These are phyloP conservation scores for Leucosticte australis DNA, from an alignment of 2,113 vertebrate species.

Conservation along the genomic window DNA sequence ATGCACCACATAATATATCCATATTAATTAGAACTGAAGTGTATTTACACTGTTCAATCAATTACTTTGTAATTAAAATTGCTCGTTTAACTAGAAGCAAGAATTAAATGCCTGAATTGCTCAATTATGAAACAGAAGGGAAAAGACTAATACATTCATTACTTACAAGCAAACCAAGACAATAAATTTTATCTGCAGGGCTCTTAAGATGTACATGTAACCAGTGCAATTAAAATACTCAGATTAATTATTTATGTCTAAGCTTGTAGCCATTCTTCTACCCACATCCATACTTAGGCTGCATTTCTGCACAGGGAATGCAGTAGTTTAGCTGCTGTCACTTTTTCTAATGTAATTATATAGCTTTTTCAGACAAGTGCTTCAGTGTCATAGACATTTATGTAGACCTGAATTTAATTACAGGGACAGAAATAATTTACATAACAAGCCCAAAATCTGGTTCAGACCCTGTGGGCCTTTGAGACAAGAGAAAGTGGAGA, in stretches of 20 bases:
- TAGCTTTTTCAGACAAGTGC: not conserved
- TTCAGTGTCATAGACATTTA: not conserved
- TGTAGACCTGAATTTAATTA: not conserved
- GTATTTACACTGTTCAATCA: not conserved
- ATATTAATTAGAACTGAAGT: not conserved
- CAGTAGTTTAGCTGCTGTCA: not conserved
- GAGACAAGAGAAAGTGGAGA: not conserved
- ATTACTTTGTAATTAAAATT: constrained; percentile 6
- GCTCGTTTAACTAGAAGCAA: not conserved
- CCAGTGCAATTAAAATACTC: not conserved
- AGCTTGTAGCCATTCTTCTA: not conserved
- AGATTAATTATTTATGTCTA: not conserved
- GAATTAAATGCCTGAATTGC: not conserved
- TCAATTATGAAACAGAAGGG: not conserved
- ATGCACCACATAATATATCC: not conserved
- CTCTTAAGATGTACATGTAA: not conserved
- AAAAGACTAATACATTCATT: not conserved
- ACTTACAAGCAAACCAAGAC: not conserved
- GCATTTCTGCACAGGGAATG: not conserved
- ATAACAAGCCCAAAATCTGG: not conserved
- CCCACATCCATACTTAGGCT: not conserved
- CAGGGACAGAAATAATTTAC: not conserved
- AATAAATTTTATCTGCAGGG: not conserved
- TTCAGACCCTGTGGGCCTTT: not conserved
- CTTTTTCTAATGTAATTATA: not conserved